These are phyloP conservation scores for Phycodurus eques DNA, from an alignment of 2,113 vertebrate genomes.

Conservation along the genomic window DNA sequence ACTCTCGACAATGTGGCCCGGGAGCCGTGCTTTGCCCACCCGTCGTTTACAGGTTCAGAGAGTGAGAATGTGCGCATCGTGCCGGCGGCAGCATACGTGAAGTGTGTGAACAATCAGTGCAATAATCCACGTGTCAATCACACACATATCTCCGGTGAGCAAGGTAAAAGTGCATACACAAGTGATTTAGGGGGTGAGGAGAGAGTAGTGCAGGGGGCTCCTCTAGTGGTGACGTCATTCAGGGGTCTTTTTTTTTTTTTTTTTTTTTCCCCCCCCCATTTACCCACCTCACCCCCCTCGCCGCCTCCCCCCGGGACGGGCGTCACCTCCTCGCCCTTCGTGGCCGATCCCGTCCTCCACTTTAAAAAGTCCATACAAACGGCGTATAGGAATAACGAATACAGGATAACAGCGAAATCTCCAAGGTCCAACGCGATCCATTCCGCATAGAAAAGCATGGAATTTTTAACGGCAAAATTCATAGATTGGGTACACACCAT, in stretches of 20 bases:
- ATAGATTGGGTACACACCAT: constrained; percentile 35
- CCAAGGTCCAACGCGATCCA: not conserved
- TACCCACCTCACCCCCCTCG: constrained; percentile 77
- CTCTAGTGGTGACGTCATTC: constrained; percentile 38
- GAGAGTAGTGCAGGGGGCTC: constrained; percentile 61
- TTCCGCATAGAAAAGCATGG: not conserved
- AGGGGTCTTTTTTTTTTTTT: not conserved
- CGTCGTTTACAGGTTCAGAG: too few relatives aligned
- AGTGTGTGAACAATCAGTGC: not conserved
- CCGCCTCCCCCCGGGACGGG: constrained; percentile 72
- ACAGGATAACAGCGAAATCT: not conserved
- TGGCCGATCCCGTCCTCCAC: constrained; percentile 65
- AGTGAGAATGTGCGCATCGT: not conserved
- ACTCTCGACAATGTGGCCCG: too few relatives aligned
- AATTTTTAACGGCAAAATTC: constrained; percentile 2
- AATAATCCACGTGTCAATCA: not conserved
- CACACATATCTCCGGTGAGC: constrained; percentile 8
- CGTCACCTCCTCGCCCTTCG: constrained; percentile 73
- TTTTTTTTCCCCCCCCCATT: constrained; percentile 12
- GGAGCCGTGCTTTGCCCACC: too few relatives aligned
- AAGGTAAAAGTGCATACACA: constrained; percentile 52
- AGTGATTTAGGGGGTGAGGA: constrained; percentile 51
- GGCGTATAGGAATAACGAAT: constrained; percentile 41
- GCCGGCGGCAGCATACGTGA: not conserved
- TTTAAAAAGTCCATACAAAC: constrained; percentile 65